Conservation (phyloP, 2,888 invertebrate genomes). For the Drosophila setosimentum region DNA sequence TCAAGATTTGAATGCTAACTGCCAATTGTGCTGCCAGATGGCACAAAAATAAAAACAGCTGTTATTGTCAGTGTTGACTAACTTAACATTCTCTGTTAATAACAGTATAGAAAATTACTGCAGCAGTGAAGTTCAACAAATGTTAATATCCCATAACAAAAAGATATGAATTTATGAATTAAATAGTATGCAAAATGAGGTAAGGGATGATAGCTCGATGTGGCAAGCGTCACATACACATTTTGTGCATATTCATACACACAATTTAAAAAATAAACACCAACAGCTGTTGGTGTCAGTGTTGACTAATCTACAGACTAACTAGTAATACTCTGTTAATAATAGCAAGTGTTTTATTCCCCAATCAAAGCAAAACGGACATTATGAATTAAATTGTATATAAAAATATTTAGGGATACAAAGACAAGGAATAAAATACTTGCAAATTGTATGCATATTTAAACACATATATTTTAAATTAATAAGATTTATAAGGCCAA, state of each 20-base stretch:
- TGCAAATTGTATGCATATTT: not conserved
- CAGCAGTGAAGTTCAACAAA: not conserved
- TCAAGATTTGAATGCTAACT: not conserved
- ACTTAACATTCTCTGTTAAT: not conserved
- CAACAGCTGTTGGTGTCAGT: constrained; percentile 11
- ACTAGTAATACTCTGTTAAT: not conserved
- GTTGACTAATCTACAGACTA: not conserved
- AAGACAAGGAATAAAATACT: not conserved
- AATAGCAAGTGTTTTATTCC: not conserved
- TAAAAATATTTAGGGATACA: not conserved
- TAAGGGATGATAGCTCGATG: not conserved
- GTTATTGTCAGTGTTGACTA: constrained; percentile 1
- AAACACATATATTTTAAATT: constrained; percentile 27
- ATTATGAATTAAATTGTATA: not conserved
- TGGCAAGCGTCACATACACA: not conserved
- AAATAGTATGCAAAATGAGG: not conserved
- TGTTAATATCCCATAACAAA: not conserved
- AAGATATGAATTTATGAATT: not conserved
- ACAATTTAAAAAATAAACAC: not conserved
- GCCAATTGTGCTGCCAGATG: constrained; percentile 24
- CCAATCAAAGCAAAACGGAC: not conserved
- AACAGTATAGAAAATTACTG: not conserved
- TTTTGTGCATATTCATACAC: constrained; percentile 3
- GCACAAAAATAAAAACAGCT: constrained; percentile 16
- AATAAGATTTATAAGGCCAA: constrained; percentile 15